These are phyloP conservation scores for Epizoanthus rinbou DNA, from an alignment of 92 coral and sea anemone species.

Conservation along the genomic window DNA sequence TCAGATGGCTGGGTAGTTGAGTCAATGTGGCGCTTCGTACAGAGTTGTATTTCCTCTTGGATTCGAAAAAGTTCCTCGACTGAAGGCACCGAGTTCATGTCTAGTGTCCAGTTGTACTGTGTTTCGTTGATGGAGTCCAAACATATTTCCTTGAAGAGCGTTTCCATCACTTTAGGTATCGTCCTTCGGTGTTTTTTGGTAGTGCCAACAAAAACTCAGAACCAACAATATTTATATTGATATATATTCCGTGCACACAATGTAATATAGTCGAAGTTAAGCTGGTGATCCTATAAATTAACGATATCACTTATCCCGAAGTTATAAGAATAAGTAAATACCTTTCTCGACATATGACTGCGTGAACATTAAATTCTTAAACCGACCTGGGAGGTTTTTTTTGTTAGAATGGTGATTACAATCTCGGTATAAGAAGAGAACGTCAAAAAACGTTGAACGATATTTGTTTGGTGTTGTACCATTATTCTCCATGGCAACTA, in stretches of 20 bases:
- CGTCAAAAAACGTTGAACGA: not conserved
- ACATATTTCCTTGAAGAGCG: not conserved
- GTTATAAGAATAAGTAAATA: no score
- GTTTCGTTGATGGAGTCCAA: slow-evolving; percentile 16
- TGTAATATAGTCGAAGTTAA: no score
- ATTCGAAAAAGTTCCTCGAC: not conserved
- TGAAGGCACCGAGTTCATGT: not conserved
- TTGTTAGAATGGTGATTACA: not conserved
- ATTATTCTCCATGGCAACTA: slow-evolving; percentile 16
- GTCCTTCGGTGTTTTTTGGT: no score
- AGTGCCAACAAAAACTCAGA: not conserved
- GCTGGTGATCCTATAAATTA: no score
- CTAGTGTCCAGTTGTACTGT: slow-evolving; percentile 19
- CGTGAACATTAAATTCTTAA: no score
- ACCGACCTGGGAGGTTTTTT: no score
- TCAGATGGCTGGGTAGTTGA: not conserved
- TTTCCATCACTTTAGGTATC: not conserved
- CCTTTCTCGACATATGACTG: no score
- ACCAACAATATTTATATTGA: not conserved
- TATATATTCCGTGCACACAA: no score
- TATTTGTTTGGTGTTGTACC: not conserved
- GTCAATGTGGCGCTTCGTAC: not conserved
- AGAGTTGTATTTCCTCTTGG: not conserved
- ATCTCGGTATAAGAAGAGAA: not conserved
- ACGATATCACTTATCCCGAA: no score